These are phyloP conservation scores for Apodemia zela DNA, from an alignment of 2,888 invertebrate genomes.

Conservation along the genomic window DNA sequence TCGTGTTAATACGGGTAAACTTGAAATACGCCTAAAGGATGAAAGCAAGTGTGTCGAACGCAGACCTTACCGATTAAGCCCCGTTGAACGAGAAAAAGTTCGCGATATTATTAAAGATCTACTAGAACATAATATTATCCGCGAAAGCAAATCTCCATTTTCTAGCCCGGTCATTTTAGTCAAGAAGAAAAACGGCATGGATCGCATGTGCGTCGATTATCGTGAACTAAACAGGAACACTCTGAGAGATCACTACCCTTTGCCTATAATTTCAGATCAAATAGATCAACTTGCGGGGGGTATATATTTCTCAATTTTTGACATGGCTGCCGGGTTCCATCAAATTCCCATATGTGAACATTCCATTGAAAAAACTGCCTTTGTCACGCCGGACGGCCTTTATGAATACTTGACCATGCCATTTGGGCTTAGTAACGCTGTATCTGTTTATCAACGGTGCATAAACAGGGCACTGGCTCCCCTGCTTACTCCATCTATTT, in stretches of 20 bases:
- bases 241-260: conserved; percentile 31
- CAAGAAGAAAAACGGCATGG: conserved; percentile 37
- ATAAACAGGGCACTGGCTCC: conserved; percentile 27
- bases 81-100: neutral
- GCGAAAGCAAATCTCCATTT: neutral
- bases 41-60: neutral
- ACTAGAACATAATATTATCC: neutral
- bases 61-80: conserved; percentile 13
- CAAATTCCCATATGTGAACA: conserved; percentile 31
- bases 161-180: conserved; percentile 38
- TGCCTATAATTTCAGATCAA: conserved; percentile 35
- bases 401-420: conserved; percentile 39
- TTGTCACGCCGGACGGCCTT: conserved; percentile 19
- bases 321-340: conserved; percentile 35
- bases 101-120: neutral
- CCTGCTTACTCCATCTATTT: neutral
- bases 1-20: conserved; percentile 1
- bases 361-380: conserved; percentile 37
- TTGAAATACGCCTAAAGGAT: neutral
- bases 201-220: conserved; percentile 37
- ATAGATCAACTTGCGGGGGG: conserved; percentile 31
- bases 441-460: conserved; percentile 34
- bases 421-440: conserved; percentile 35
- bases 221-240: conserved; percentile 33
- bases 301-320: conserved; percentile 24